Base-by-base conservation (phyloP, 2,113 vertebrate genomes). In the Galemys pyrenaicus region DNA sequence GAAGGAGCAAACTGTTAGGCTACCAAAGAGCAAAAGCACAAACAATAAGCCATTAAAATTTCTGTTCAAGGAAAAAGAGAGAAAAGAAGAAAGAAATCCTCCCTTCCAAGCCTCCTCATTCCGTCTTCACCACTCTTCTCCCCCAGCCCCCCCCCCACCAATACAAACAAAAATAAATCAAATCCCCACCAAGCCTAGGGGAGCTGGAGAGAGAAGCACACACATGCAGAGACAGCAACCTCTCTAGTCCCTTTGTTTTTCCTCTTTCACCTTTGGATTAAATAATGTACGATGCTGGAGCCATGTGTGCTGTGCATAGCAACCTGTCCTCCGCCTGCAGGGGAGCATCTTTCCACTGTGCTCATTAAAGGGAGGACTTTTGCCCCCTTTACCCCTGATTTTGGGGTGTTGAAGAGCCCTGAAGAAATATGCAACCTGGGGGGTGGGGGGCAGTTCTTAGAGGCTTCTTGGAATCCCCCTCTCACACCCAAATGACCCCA, bases 191-290 rank as follows among this genome's bases (percentile, higher is more conserved):
- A 84, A 41, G 77, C 89, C 88, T 79, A 60, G 37, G 62, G 89
- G 73, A 94, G 71, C 67, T 54, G 39, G 49, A 79, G 51, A 95
- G 19, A 16, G 62, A 77, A n/a, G 30, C 62, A 86, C 85, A 85
- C 17, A 56, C 54, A 49, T 20, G 67, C 68, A 81, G 81, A 96
- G 62, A 71, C 71, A 82, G 82, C 71, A 81, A 78, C 60, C 91
- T 87, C 46, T 90, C 44, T 41, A 56, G 60, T 56, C 75, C 77
- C 95, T 97, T 97, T 97, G 96, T 97, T 95, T 96, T 92, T 90
- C 80, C 80, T 87, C 90, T 84, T 96, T 92, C 95, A 96, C 94
- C 97, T 97, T 93, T 97, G 92, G 79, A 89, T 96, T 97, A 96
- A 97, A 97, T 97, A 97, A 97, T 96, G 90, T 77, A 95, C 62